A percentile compares a stretch with the other conserved stretches of the same genome.
phyloP scores from a whole-genome alignment of 2,888 invertebrate genomes.

The Drosophila pegasa region DNA sequence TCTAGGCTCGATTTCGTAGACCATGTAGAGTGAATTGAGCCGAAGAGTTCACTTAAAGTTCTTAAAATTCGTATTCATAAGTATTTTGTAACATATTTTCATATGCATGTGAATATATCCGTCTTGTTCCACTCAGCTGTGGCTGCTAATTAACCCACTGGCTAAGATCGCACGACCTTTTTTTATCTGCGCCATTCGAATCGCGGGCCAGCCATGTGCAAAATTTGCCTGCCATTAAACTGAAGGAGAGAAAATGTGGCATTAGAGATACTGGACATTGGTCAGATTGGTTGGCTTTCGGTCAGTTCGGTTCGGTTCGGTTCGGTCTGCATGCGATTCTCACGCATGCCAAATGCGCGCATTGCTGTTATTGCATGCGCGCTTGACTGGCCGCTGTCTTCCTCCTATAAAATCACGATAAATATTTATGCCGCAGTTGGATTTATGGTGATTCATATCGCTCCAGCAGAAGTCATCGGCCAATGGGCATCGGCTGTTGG shows the following conservation, averaged over 20 bases:
- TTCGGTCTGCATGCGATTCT: slow-evolving; percentile 62
- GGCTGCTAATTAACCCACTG: slow-evolving; percentile 72
- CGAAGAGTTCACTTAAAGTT: too few species aligned
- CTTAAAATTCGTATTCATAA: too few species aligned
- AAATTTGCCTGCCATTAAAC: slow-evolving; percentile 66
- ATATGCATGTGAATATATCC: slow-evolving; percentile 15
- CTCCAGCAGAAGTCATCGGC: slow-evolving; percentile 63
- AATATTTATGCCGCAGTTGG: slow-evolving; percentile 75
- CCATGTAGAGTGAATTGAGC: too few species aligned
- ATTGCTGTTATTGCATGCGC: slow-evolving; percentile 36
- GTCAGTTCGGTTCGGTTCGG: too few species aligned
- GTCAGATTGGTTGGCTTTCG: slow-evolving; percentile 22
- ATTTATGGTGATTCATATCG: slow-evolving; percentile 75
- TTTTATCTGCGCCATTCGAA: slow-evolving; percentile 63
- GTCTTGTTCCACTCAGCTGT: slow-evolving; percentile 1
- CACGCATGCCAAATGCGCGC: slow-evolving; percentile 61
- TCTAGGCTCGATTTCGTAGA: too few species aligned
- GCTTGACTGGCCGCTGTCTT: slow-evolving; percentile 31
- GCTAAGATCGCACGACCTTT: slow-evolving; percentile 63
- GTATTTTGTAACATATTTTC: too few species aligned
- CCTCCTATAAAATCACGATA: slow-evolving; percentile 71
- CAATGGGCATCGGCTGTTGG: slow-evolving; percentile 41
- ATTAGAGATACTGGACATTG: slow-evolving; percentile 25
- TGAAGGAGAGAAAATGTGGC: slow-evolving; percentile 40
- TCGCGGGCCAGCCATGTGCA: slow-evolving; percentile 44